Conservation (phyloP, 2,797 vertebrate genomes). For the Spondyliosoma cantharus region DNA sequence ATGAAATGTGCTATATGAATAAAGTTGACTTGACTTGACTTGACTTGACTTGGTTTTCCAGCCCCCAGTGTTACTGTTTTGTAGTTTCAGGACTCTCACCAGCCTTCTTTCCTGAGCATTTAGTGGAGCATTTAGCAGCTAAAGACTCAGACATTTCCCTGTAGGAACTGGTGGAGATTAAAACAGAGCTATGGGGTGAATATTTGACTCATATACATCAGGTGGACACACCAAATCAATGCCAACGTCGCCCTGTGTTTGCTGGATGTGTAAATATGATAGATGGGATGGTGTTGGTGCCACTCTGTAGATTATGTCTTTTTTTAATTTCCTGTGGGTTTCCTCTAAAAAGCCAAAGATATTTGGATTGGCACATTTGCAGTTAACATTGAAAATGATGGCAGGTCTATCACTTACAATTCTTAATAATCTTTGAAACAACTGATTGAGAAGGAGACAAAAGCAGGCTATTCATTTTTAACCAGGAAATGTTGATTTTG, state of each 20-base stretch:
- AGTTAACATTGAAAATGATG: not conserved
- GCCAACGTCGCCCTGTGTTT: not conserved
- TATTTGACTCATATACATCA: not conserved
- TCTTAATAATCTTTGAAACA: not conserved
- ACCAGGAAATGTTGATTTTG: not conserved
- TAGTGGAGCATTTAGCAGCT: not conserved
- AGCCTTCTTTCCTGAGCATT: not conserved
- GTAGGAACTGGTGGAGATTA: not conserved
- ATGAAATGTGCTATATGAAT: no score
- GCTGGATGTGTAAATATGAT: not conserved
- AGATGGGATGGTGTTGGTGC: not conserved
- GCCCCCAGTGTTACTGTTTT: not conserved
- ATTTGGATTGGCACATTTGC: not conserved
- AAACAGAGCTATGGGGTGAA: not conserved
- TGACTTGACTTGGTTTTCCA: no score
- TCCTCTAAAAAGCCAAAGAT: not conserved
- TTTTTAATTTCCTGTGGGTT: not conserved
- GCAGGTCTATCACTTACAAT: not conserved
- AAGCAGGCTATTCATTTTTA: not conserved
- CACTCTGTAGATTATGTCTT: not conserved
- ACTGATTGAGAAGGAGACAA: not conserved
- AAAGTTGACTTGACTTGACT: no score
- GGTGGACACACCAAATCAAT: constrained; percentile 7
- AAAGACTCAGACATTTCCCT: not conserved
- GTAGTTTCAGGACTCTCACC: not conserved